These are phyloP conservation scores for Spodoptera exigua DNA, from an alignment of 2,888 invertebrate genomes.

Conservation along the genomic window DNA sequence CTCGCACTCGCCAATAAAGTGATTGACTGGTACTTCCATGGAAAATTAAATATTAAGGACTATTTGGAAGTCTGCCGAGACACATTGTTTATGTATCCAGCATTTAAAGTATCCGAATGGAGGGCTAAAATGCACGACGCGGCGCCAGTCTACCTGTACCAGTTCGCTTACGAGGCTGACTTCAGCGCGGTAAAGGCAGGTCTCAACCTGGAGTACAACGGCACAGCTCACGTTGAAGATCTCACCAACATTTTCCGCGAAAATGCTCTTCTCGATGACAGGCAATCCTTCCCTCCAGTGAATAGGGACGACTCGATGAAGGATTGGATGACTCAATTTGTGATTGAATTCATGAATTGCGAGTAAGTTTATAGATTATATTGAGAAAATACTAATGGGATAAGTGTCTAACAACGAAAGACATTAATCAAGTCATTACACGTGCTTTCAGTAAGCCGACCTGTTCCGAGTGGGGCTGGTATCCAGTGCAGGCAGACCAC, in stretches of 20 bases:
- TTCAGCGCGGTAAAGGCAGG: constrained; percentile 73
- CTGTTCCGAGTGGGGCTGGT: constrained; percentile 27
- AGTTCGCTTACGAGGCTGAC: constrained; percentile 80
- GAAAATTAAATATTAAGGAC: constrained; percentile 39
- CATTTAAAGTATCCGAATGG: constrained; percentile 56
- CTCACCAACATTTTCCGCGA: constrained; percentile 77
- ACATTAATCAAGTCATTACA: neutral
- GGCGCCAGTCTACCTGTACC: constrained; percentile 80
- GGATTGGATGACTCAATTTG: constrained; percentile 48
- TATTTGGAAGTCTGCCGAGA: constrained; percentile 48
- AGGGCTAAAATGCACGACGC: constrained; percentile 32
- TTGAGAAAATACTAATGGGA: neutral
- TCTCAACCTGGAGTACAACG: constrained; percentile 58
- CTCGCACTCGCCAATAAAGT: constrained; percentile 37
- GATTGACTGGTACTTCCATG: constrained; percentile 49
- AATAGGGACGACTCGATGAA: constrained; percentile 55
- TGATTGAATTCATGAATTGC: constrained; percentile 54
- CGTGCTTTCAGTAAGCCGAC: constrained; percentile 40
- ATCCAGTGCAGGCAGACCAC: neutral
- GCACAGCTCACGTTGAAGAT: constrained; percentile 82
- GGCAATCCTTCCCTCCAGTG: constrained; percentile 35
- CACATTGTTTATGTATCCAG: constrained; percentile 55
- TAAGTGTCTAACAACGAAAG: no score
- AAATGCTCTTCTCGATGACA: constrained; percentile 52
- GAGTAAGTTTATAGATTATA: constrained; percentile 28